Evolutionary conservation across 2,888 invertebrate genomes (phyloP).

Genomic region (Lapara coniferarum): DNA sequence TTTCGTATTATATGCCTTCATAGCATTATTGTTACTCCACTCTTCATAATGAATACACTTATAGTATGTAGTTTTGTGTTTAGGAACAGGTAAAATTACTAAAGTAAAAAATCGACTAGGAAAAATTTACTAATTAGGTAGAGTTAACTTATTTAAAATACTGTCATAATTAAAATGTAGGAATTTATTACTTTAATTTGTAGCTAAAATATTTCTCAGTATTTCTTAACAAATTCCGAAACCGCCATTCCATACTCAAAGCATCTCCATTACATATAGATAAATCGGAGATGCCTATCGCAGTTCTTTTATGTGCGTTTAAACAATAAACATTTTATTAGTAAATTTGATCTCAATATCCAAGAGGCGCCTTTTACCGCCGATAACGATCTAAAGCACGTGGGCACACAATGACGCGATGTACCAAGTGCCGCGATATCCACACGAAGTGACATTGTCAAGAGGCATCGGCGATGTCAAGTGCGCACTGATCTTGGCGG

Average conservation of each 20-base stretch:
- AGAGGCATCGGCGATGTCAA: conserved; percentile 76
- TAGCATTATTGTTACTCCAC: conserved; percentile 1
- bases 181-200: too few relatives aligned
- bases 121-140: too few relatives aligned
- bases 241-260: background rate
- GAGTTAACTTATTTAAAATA: too few relatives aligned
- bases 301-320: conserved; percentile 15
- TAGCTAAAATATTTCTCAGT: too few relatives aligned
- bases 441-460: conserved; percentile 64
- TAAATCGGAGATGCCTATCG: background rate
- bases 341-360: conserved; percentile 26
- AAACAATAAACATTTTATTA: conserved; percentile 31
- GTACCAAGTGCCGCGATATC: conserved; percentile 39
- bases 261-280: background rate
- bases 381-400: conserved; percentile 39
- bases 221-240: background rate
- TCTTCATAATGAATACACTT: background rate
- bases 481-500: conserved; percentile 62
- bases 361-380: conserved; percentile 17
- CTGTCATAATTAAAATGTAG: too few relatives aligned
- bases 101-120: too few relatives aligned
- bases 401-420: conserved; percentile 17
- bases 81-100: too few relatives aligned
- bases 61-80: too few relatives aligned
- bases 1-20: conserved; percentile 13